Evolutionary conservation across 2,797 vertebrate genomes (phyloP).

Genomic region (Aselliscus stoliczkanus): DNA sequence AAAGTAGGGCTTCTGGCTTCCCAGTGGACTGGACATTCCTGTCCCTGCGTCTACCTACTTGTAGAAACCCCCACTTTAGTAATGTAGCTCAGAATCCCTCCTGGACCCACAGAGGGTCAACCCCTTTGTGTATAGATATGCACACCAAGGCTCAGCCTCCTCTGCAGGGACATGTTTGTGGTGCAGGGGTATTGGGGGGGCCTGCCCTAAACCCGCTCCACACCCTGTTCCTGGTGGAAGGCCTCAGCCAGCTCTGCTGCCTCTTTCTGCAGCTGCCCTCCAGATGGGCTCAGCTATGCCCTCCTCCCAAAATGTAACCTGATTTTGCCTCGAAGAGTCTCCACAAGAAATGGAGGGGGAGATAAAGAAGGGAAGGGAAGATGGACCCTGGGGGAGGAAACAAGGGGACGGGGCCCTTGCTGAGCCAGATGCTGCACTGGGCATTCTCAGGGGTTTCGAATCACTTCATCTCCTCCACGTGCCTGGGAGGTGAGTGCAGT

Average conservation of each 20-base stretch:
- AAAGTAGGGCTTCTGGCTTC: neutral
- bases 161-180: rapidly evolving
- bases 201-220: neutral
- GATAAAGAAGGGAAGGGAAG: neutral
- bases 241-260: constrained; percentile 66
- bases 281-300: neutral
- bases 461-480: neutral
- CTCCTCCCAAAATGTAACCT: neutral
- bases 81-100: neutral
- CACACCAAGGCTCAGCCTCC: neutral
- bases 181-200: rapidly evolving
- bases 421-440: neutral
- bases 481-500: neutral
- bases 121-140: neutral
- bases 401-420: neutral
- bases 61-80: neutral
- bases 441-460: neutral
- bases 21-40: neutral
- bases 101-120: neutral
- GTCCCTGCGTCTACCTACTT: neutral
- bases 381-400: neutral
- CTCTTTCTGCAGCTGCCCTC: constrained; percentile 71
- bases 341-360: neutral
- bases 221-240: constrained; percentile 77
- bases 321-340: neutral